phyloP scores from a whole-genome alignment of 2,797 vertebrate species.

The Micromesistius poutassou region DNA sequence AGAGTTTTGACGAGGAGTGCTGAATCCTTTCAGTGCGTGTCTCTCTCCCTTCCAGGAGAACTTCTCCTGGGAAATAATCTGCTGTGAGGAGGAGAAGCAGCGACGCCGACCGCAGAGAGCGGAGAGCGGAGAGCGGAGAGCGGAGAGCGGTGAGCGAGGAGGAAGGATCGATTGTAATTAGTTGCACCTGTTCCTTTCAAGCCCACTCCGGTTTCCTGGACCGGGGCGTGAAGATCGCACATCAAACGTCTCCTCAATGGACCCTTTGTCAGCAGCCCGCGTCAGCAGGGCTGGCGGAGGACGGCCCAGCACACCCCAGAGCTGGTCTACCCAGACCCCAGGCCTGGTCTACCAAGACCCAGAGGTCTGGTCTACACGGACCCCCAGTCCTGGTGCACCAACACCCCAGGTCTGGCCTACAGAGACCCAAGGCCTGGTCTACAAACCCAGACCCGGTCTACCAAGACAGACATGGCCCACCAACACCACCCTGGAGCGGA shows the following conservation, averaged over 20 bases:
- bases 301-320: constrained; percentile 15
- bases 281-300: constrained; percentile 64
- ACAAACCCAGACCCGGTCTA: not conserved
- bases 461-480: not conserved
- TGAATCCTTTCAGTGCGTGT: not conserved
- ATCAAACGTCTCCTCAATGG: constrained; percentile 82
- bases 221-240: constrained; percentile 80
- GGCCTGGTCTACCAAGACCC: not conserved
- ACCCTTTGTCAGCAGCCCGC: constrained; percentile 78
- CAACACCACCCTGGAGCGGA: not conserved
- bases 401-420: not conserved
- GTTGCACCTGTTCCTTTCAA: constrained; percentile 84
- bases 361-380: not conserved
- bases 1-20: not conserved
- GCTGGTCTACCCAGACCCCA: not conserved
- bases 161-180: constrained; percentile 75
- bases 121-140: constrained; percentile 30
- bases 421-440: not conserved
- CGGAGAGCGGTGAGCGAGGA: constrained; percentile 59
- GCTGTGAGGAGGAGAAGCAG: not conserved
- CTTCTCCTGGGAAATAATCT: not conserved
- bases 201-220: constrained; percentile 77
- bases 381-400: not conserved
- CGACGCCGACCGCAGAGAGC: constrained; percentile 41
- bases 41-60: not conserved